A percentile compares a stretch with the other conserved stretches of the same genome.
phyloP scores from a whole-genome alignment of 2,113 vertebrate genomes.

The Clinocottus analis region DNA sequence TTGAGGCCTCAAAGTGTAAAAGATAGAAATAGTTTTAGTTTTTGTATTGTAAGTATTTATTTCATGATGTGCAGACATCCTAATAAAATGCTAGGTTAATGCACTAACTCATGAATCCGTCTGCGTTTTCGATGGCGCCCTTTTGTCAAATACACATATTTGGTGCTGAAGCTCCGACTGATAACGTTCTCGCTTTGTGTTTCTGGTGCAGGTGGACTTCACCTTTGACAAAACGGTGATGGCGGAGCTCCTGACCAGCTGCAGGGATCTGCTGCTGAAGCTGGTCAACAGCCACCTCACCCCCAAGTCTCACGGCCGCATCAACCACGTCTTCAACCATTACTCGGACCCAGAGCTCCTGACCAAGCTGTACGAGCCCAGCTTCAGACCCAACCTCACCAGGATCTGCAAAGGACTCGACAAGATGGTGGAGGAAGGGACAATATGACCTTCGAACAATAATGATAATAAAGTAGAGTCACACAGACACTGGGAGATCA shows the following conservation, averaged over 20 bases:
- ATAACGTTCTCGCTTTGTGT: not conserved
- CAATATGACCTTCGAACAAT: constrained; percentile 79
- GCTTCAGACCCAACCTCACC: constrained; percentile 80
- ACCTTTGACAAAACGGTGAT: constrained; percentile 90
- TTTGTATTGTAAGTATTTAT: no score
- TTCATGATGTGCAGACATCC: not conserved
- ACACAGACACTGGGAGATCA: constrained; percentile 66
- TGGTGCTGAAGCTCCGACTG: not conserved
- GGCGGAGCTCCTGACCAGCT: constrained; percentile 79
- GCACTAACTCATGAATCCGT: no score
- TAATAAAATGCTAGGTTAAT: not conserved
- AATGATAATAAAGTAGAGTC: not conserved
- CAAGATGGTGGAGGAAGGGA: constrained; percentile 89
- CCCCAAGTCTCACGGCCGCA: constrained; percentile 90
- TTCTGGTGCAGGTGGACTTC: constrained; percentile 84
- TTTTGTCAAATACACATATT: no score
- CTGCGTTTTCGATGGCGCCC: not conserved
- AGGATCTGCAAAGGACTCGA: constrained; percentile 89
- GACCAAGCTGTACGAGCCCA: constrained; percentile 85
- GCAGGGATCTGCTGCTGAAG: constrained; percentile 86
- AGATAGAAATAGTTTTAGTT: no score
- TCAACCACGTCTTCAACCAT: constrained; percentile 91
- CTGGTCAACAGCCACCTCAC: constrained; percentile 89
- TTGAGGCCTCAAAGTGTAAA: no score
- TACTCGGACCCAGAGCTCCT: constrained; percentile 87